Base-by-base conservation (phyloP, 2,113 vertebrate species). In the Ochotona princeps region DNA sequence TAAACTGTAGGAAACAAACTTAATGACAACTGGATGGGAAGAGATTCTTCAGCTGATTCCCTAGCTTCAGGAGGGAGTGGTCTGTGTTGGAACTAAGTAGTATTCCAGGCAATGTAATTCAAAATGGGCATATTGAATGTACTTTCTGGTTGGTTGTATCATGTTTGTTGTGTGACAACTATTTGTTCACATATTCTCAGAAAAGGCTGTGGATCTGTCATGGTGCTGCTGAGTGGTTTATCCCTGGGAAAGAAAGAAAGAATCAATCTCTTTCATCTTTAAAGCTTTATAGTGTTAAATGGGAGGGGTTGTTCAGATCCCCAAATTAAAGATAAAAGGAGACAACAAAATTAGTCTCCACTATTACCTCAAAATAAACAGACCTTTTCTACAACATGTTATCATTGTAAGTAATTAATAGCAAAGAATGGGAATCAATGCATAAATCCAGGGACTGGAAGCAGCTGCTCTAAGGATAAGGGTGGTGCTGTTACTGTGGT, bases 291-390 rank as follows among this genome's bases (percentile, higher is more conserved):
- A 60, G 70, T 83, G 30, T 63, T 81, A 83, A 90, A 83, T 72
- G 9, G 2, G 61, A 20, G 35, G 21, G 38, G 38, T 44, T 44
- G 38, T 44, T 25, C 38, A 90, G 5, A 49, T 57, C 21, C 7
- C 91, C 63, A 82, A 72, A 73, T 81, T 57, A 73, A 89, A 89
- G 80, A 60, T 79, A 67, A 75, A 92, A 72, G 30, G 26, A 32
- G 28, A 49, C 12, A 70, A 17, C 30, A 4, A 74, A 92, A 66
- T 57, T 15, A 70, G 57, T 93, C 17, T 57, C 60, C 63, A 23
- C 15, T 18, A 28, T 72, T 67, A 32, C 60, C 86, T 96, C 44
- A 60, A 72, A 63, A 54, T 30, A 78, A 94, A 32, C 10, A 32
- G 1, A 54, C 20, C 3, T 4, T 94, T 80, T 86, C 54, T 18